These are phyloP conservation scores for Mesocentrotus franciscanus DNA, from an alignment of 53 echinoderm and acorn worm species.

Conservation along the genomic window DNA sequence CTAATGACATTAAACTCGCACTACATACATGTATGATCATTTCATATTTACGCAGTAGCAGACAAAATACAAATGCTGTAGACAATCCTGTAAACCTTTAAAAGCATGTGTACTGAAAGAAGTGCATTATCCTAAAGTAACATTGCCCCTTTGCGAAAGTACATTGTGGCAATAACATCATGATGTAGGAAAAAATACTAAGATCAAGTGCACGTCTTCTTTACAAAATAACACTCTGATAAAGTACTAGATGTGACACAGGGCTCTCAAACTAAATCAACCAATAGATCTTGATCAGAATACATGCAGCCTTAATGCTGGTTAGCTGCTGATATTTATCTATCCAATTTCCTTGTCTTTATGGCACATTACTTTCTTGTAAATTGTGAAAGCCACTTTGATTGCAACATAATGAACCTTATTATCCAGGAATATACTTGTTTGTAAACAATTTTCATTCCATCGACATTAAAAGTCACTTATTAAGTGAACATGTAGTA, in stretches of 20 bases:
- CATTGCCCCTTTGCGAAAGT: slow-evolving; percentile 29
- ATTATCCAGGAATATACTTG: not conserved
- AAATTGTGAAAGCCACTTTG: not conserved
- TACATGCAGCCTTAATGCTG: not conserved
- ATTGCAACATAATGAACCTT: not conserved
- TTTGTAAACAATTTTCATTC: not conserved
- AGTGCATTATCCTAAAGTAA: not conserved
- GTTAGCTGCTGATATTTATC: not conserved
- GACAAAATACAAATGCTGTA: not conserved
- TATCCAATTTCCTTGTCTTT: not conserved
- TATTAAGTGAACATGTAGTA: not conserved
- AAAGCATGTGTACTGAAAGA: not conserved
- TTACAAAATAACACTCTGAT: not conserved
- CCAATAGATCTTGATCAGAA: not conserved
- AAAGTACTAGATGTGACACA: not conserved
- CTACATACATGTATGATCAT: not conserved
- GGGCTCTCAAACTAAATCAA: slow-evolving; percentile 31
- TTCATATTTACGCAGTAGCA: not conserved
- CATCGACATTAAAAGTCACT: not conserved
- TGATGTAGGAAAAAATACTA: not conserved
- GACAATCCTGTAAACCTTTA: not conserved
- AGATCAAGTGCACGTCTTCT: not conserved
- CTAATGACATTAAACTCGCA: too few relatives aligned
- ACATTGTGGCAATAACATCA: slow-evolving; percentile 19
- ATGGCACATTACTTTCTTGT: not conserved